phyloP scores from a whole-genome alignment of 1,140 invertebrate genomes.

The Caenorhabditis inopinata region DNA sequence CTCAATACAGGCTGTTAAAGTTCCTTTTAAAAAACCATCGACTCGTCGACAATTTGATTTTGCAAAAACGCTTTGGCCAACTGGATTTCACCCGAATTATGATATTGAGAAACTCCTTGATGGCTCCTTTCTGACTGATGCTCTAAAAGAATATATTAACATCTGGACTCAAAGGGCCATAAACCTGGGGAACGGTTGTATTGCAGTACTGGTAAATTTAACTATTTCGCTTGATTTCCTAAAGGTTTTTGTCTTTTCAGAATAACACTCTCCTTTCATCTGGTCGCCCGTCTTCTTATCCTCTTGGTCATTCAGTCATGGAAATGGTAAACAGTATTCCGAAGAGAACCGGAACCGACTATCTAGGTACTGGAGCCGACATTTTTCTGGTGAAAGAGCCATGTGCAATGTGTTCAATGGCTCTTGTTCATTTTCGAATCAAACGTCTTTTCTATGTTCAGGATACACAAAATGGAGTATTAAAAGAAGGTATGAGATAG shows the following conservation, averaged over 20 bases:
- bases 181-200: background rate
- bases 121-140: background rate
- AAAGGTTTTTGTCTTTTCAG: background rate
- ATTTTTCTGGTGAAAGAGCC: background rate
- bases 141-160: background rate
- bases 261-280: background rate
- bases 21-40: background rate
- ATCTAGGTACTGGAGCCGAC: background rate
- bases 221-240: background rate
- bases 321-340: background rate
- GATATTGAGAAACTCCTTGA: background rate
- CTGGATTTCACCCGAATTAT: background rate
- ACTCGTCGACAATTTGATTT: background rate
- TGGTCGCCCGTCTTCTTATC: slow-evolving; percentile 25
- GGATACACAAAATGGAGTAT: background rate
- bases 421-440: background rate
- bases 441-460: background rate
- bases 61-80: background rate
- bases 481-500: background rate
- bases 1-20: background rate
- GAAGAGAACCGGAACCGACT: background rate
- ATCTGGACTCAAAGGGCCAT: background rate
- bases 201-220: background rate
- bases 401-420: slow-evolving; percentile 17
- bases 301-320: background rate